Percentiles rank a stretch among this genome's conserved stretches.
Conservation (phyloP, 2,888 invertebrate genomes). For the Netelia virgata region DNA sequence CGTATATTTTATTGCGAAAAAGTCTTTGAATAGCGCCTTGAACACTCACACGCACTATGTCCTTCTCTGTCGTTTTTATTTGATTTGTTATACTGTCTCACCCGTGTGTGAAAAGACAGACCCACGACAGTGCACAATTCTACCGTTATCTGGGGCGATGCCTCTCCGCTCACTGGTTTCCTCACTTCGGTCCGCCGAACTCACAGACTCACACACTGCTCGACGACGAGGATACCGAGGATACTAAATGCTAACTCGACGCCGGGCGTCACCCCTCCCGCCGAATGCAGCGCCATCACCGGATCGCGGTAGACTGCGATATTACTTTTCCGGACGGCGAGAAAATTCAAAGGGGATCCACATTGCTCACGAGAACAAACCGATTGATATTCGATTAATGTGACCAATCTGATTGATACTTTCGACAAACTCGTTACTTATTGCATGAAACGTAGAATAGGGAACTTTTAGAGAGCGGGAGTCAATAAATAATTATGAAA, state of each 20-base stretch:
- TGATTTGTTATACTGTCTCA: constrained; percentile 27
- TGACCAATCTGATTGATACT: background rate
- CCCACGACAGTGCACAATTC: constrained; percentile 80
- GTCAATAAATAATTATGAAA: background rate
- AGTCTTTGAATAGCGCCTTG: constrained; percentile 12
- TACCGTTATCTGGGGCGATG: constrained; percentile 84
- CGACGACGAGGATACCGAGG: constrained; percentile 49
- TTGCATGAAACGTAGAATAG: background rate
- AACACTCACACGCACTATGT: constrained; percentile 4
- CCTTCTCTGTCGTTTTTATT: constrained; percentile 25
- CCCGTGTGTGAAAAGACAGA: constrained; percentile 64
- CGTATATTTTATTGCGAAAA: constrained; percentile 33
- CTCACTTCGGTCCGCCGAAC: constrained; percentile 65
- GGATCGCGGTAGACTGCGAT: background rate
- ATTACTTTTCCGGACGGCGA: constrained; percentile 11
- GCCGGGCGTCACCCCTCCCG: constrained; percentile 65
- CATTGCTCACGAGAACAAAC: background rate
- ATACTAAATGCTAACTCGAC: constrained; percentile 63
- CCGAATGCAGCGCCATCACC: constrained; percentile 44
- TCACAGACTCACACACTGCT: constrained; percentile 46
- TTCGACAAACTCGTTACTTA: background rate
- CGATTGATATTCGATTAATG: background rate
- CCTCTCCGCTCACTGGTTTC: constrained; percentile 79
- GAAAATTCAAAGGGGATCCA: constrained; percentile 27
- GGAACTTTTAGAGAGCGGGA: background rate